phyloP scores from a whole-genome alignment of 2,797 vertebrate species.

The Sandelia bainsii region DNA sequence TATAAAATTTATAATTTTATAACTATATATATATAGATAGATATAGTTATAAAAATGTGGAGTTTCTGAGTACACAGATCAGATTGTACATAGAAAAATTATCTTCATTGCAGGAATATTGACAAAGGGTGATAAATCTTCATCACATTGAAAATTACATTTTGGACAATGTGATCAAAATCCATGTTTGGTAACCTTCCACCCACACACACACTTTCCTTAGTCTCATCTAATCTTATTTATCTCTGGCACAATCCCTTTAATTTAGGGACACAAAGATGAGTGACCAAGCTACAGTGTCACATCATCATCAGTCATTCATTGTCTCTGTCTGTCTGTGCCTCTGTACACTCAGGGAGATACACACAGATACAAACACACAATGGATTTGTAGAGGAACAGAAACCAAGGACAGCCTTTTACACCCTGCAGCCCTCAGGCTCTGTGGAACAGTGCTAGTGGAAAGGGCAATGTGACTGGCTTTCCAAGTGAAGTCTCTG shows the following conservation, averaged over 20 bases:
- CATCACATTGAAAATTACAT: slow-evolving; percentile 34
- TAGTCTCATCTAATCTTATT: slow-evolving; percentile 61
- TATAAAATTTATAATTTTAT: too few species aligned
- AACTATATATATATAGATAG: too few species aligned
- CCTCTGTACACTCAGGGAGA: not conserved
- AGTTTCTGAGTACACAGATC: too few species aligned
- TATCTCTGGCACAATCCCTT: slow-evolving; percentile 59
- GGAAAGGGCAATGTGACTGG: slow-evolving; percentile 63
- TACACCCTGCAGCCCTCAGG: slow-evolving; percentile 41
- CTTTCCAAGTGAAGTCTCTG: slow-evolving; percentile 52
- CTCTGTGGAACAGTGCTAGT: slow-evolving; percentile 38
- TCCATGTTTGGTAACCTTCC: slow-evolving; percentile 30
- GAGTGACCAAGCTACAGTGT: slow-evolving; percentile 41
- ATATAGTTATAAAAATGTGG: too few species aligned
- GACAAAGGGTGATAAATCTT: slow-evolving; percentile 28
- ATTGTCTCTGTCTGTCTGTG: slow-evolving; percentile 20
- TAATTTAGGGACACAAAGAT: slow-evolving; percentile 52
- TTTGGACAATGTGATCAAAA: slow-evolving; percentile 42
- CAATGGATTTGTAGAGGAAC: slow-evolving; percentile 43
- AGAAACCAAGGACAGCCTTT: slow-evolving; percentile 47
- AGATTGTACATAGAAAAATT: not conserved
- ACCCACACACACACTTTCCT: slow-evolving; percentile 27
- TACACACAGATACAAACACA: slow-evolving; percentile 6
- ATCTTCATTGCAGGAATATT: slow-evolving; percentile 4
- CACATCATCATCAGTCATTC: slow-evolving; percentile 59